Base-by-base conservation (phyloP, 2,888 invertebrate species). In the Pandemis cinnamomeana region DNA sequence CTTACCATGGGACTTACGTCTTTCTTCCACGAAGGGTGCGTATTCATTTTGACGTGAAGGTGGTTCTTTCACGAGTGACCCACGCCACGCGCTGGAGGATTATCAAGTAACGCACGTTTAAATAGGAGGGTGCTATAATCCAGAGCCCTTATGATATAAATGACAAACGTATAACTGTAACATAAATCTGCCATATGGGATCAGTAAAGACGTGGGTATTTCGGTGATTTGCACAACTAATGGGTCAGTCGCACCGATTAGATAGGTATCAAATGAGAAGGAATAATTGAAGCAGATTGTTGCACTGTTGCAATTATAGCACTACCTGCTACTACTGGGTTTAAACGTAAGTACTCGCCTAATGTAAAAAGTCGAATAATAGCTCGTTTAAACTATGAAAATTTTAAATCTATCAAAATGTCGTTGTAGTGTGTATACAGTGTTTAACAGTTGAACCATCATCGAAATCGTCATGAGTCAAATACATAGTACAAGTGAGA, bases 81-180 rank as follows among this genome's bases (percentile, higher is more conserved):
- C 42, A n/a, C 44, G 44, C 44, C 7, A 7, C 48, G 5, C n/a
- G 53, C 53, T 48, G 69, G 69, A 15, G 73, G 66, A 70, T 70
- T 73, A 73, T 51, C 51, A 73, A 71, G 58, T 68, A 46, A 67
- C 53, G 61, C 53, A 41, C 74, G 67, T 70, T 51, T 51, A 44
- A 70, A 53, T 66, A 58, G 51, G 58, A 73, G 73, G 73, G 73
- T 61, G 66, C 60, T 63, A 60, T 73, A 69, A 69, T 69, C 69
- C 66, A 51, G 51, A 51, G 51, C 51, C 69, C 69, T 70, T 42
- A 55, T 55, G 55, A 64, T 69, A 69, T 69, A 72, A 67, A 71
- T 66, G 64, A 70, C 48, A 36, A 64, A 20, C 48, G 64, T 53
- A 73, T 69, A 64, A 68, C 27, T 11, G 58, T 27, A 11, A 10